A percentile compares a stretch with the other conserved stretches of the same genome.
Conservation (phyloP, 2,113 vertebrate species). For the Perca flavescens region DNA sequence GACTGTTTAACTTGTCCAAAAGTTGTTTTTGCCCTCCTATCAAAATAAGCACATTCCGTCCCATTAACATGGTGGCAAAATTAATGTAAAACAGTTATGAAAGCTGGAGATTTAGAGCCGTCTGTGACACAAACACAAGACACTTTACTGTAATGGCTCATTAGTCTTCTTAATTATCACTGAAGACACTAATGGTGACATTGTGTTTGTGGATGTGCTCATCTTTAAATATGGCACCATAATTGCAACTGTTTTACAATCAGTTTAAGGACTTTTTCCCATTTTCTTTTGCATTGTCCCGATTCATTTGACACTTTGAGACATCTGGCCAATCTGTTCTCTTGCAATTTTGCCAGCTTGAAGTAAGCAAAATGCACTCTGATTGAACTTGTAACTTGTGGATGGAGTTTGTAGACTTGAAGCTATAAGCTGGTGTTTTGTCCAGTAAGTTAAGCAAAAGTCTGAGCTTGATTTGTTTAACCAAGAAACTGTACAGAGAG, state of each 20-base stretch:
- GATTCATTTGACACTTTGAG: conserved; percentile 6
- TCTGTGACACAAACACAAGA: conserved; percentile 1
- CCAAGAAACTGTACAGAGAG: neutral
- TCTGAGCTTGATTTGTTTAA: neutral
- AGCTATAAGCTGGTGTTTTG: neutral
- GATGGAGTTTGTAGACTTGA: neutral
- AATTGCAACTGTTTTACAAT: neutral
- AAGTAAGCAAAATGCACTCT: conserved; percentile 1
- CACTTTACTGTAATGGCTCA: conserved; percentile 10
- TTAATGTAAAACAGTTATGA: neutral
- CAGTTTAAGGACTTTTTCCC: neutral
- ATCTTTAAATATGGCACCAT: neutral
- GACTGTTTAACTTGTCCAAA: conserved; percentile 1
- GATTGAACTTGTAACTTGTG: neutral
- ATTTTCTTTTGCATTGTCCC: neutral
- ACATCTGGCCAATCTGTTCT: conserved; percentile 2
- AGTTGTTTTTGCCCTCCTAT: neutral
- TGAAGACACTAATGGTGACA: conserved; percentile 6
- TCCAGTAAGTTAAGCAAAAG: neutral
- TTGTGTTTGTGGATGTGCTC: neutral
- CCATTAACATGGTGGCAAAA: neutral
- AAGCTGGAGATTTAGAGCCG: neutral
- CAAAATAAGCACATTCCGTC: neutral
- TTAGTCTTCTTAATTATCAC: conserved; percentile 1
- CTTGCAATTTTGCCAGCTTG: neutral